Percentiles rank a stretch among this genome's conserved stretches.
Evolutionary conservation across 2,113 vertebrate genomes (phyloP).

Genomic region (Girardinichthys multiradiatus): DNA sequence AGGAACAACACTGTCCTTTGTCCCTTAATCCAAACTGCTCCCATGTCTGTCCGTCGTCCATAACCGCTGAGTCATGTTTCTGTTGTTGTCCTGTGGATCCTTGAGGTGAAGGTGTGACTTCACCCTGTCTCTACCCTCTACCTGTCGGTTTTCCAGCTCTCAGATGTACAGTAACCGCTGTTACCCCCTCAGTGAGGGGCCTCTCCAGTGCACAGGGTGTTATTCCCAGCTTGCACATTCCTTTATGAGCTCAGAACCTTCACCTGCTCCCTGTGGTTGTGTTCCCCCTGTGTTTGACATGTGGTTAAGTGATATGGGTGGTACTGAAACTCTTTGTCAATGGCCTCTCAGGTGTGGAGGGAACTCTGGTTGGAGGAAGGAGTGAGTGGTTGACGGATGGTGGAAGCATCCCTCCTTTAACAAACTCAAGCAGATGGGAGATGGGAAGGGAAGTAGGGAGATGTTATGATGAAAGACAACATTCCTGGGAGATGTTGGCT

Average conservation of each 20-base stretch:
- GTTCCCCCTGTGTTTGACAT: conserved; percentile 72
- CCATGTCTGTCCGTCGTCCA: background rate
- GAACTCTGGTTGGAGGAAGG: background rate
- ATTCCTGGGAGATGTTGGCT: background rate
- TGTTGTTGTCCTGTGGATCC: conserved; percentile 19
- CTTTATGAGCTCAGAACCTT: conserved; percentile 62
- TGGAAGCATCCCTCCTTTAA: conserved; percentile 4
- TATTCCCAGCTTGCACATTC: conserved; percentile 60
- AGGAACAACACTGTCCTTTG: conserved; percentile 46
- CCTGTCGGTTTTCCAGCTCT: conserved; percentile 55
- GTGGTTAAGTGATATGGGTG: conserved; percentile 74
- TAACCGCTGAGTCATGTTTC: conserved; percentile 19
- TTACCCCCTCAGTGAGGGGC: conserved; percentile 24
- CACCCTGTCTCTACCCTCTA: conserved; percentile 15
- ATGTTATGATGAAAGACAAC: background rate
- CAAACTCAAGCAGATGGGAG: conserved; percentile 12
- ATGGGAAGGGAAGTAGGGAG: conserved; percentile 11
- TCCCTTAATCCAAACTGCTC: background rate
- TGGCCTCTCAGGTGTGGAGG: conserved; percentile 58
- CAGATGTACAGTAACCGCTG: conserved; percentile 26
- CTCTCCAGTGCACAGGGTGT: conserved; percentile 42
- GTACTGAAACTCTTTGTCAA: conserved; percentile 56
- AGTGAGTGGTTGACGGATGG: conserved; percentile 1
- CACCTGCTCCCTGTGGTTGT: conserved; percentile 45
- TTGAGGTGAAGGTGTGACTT: conserved; percentile 43